These are phyloP conservation scores for Fragum sueziense DNA, from an alignment of 2,888 invertebrate species.

Conservation along the genomic window DNA sequence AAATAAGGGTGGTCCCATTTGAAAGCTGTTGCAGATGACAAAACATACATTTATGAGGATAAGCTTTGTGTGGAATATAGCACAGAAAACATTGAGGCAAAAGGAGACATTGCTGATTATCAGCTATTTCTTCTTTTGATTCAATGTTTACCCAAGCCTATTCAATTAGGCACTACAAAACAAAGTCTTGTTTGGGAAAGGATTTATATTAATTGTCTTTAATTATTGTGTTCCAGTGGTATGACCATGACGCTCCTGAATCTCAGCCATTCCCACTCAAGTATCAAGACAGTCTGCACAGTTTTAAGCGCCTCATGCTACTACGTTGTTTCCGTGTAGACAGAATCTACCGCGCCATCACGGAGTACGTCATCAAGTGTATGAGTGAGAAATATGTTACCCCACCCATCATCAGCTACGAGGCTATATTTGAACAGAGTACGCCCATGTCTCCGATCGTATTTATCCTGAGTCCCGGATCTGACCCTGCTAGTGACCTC, in stretches of 20 bases:
- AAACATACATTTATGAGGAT: background rate
- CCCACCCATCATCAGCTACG: slow-evolving; percentile 92
- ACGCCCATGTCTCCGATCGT: slow-evolving; percentile 86
- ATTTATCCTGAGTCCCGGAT: slow-evolving; percentile 83
- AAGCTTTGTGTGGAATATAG: background rate
- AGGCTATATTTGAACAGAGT: slow-evolving; percentile 93
- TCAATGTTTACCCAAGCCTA: too few relatives aligned
- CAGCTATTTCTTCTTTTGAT: too few relatives aligned
- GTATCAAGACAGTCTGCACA: slow-evolving; percentile 86
- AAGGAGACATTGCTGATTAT: too few relatives aligned
- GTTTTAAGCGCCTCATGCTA: slow-evolving; percentile 90
- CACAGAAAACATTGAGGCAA: too few relatives aligned
- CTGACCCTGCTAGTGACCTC: slow-evolving; percentile 83
- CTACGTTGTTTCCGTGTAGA: slow-evolving; percentile 95
- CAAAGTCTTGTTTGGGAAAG: too few relatives aligned
- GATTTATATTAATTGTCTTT: too few relatives aligned
- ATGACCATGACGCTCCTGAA: slow-evolving; percentile 92
- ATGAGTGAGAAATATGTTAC: slow-evolving; percentile 95
- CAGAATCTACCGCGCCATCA: slow-evolving; percentile 92
- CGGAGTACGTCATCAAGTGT: slow-evolving; percentile 90
- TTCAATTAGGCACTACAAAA: too few relatives aligned
- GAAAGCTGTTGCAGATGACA: too few relatives aligned
- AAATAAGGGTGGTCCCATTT: too few relatives aligned
- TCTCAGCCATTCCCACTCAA: slow-evolving; percentile 87
- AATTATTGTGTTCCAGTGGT: slow-evolving; percentile 88